These are phyloP conservation scores for Bellardia bayeri DNA, from an alignment of 2,888 invertebrate species.

Conservation along the genomic window DNA sequence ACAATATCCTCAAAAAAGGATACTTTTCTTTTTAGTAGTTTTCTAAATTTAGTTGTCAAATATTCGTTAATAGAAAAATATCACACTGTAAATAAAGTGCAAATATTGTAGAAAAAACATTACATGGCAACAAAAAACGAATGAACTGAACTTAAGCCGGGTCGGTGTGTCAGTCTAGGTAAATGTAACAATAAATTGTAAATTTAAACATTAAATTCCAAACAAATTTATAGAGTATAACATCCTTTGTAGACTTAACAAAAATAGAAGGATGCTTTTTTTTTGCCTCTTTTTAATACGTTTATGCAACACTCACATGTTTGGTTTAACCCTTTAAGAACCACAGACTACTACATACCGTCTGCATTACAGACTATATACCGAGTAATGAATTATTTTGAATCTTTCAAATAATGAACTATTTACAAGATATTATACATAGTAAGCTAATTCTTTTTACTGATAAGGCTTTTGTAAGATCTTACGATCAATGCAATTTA, in stretches of 20 bases:
- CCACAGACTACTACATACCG: too few species aligned
- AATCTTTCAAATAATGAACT: too few species aligned
- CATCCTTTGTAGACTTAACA: conserved; percentile 65
- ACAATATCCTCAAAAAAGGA: not conserved
- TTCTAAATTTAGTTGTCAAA: conserved; percentile 48
- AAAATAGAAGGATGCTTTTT: conserved; percentile 23
- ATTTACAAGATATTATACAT: too few species aligned
- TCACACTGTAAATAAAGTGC: conserved; percentile 26
- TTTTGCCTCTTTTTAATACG: not conserved
- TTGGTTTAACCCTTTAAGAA: not conserved
- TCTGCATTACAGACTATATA: too few species aligned
- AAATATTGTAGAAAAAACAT: not conserved
- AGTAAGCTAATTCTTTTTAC: too few species aligned
- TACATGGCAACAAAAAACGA: not conserved
- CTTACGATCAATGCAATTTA: too few species aligned
- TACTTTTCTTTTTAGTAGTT: conserved; percentile 25
- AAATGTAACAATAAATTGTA: conserved; percentile 68
- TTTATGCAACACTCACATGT: not conserved
- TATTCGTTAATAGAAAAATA: conserved; percentile 60
- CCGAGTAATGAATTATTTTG: too few species aligned
- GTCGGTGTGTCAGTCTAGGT: conserved; percentile 55
- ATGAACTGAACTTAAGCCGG: conserved; percentile 1
- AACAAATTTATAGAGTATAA: conserved; percentile 61
- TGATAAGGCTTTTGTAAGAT: too few species aligned
- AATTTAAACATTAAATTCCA: conserved; percentile 69